These are phyloP conservation scores for Leistus spinibarbis DNA, from an alignment of 2,888 invertebrate genomes.

Conservation along the genomic window DNA sequence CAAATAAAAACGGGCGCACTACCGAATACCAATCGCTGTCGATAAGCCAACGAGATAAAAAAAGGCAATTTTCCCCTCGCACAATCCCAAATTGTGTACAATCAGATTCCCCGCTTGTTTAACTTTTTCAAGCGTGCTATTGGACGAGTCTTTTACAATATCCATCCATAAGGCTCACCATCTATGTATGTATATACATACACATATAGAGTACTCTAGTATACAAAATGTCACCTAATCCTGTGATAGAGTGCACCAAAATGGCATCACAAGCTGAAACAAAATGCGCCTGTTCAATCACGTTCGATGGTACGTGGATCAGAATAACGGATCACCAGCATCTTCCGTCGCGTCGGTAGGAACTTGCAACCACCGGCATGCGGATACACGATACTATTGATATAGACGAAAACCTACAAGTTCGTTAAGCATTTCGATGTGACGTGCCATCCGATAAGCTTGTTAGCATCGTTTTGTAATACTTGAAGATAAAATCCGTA, in stretches of 20 bases:
- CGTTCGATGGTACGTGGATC: neutral
- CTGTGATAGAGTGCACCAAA: neutral
- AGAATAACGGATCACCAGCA: neutral
- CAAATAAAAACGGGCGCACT: conserved; percentile 27
- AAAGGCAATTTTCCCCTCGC: conserved; percentile 45
- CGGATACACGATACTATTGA: neutral
- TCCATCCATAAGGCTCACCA: conserved; percentile 26
- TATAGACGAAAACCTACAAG: neutral
- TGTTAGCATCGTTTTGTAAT: neutral
- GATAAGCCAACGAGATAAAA: conserved; percentile 41
- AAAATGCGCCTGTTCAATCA: neutral
- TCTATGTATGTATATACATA: conserved; percentile 6
- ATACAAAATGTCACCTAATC: neutral
- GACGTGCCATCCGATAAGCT: neutral
- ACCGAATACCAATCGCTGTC: conserved; percentile 35
- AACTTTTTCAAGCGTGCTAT: conserved; percentile 39
- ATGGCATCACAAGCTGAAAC: neutral
- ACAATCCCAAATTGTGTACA: conserved; percentile 37
- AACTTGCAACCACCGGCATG: neutral
- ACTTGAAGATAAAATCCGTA: neutral
- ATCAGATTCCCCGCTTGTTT: conserved; percentile 32
- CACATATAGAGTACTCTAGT: neutral
- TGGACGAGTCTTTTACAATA: conserved; percentile 32
- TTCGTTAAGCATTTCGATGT: neutral
- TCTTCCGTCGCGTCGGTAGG: neutral